Conservation (phyloP, 2,888 invertebrate species). For the Brachyptera putata region DNA sequence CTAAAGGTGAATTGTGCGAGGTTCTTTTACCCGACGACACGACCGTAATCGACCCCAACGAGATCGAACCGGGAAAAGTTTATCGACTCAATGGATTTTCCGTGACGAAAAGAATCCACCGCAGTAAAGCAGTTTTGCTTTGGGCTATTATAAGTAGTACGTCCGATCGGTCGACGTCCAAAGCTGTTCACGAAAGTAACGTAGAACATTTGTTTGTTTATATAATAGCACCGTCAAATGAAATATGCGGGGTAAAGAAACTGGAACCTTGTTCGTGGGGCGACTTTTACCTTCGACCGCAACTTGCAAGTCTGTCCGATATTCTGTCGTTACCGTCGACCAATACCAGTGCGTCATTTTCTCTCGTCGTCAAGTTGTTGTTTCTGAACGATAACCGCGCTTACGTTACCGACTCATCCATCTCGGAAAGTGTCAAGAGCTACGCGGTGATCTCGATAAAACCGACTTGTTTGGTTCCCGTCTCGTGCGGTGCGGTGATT, state of each 20-base stretch:
- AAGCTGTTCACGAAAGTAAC: not conserved
- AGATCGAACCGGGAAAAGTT: not conserved
- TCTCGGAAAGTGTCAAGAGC: not conserved
- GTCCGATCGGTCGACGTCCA: not conserved
- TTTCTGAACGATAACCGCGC: not conserved
- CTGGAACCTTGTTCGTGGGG: not conserved
- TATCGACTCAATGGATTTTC: constrained; percentile 21
- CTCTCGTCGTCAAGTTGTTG: constrained; percentile 14
- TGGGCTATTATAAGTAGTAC: constrained; percentile 18
- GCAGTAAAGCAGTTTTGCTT: constrained; percentile 5
- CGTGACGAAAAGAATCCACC: constrained; percentile 21
- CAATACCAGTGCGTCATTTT: not conserved
- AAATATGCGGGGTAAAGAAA: constrained; percentile 1
- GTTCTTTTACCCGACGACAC: constrained; percentile 12
- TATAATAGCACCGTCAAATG: constrained; percentile 7
- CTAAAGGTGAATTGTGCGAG: constrained; percentile 27
- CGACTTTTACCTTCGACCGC: not conserved
- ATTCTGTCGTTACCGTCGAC: not conserved
- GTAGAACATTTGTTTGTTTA: constrained; percentile 11
- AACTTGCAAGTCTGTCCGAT: not conserved
- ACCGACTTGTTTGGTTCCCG: constrained; percentile 11
- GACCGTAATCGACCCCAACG: not conserved
- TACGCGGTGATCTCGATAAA: constrained; percentile 9
- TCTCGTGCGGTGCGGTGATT: not conserved
- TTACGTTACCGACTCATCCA: constrained; percentile 20